Percentiles rank a stretch among this genome's conserved stretches.
phyloP scores from a whole-genome alignment of 2,113 vertebrate species.

The Odontophorus gujanensis region DNA sequence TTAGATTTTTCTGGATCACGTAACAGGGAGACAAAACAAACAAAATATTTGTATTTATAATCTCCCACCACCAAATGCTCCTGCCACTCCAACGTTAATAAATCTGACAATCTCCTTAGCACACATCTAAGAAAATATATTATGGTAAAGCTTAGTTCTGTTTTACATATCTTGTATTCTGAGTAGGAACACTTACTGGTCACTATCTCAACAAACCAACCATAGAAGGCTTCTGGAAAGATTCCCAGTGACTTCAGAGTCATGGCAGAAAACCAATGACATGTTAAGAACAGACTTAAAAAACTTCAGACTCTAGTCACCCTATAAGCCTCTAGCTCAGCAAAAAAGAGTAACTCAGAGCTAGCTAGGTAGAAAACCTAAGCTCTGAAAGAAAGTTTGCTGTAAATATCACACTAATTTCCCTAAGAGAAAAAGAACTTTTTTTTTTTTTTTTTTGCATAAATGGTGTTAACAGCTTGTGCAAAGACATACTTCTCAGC shows the following conservation, averaged over 20 bases:
- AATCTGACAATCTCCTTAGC: not conserved
- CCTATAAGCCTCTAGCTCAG: not conserved
- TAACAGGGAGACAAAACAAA: not conserved
- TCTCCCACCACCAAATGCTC: not conserved
- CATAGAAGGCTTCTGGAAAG: not conserved
- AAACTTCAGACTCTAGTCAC: not conserved
- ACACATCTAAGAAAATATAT: not conserved
- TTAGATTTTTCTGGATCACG: accelerated
- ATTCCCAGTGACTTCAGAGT: not conserved
- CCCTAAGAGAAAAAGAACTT: not conserved
- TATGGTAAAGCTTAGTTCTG: not conserved
- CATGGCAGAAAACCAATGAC: not conserved
- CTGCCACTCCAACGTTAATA: not conserved
- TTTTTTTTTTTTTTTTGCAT: accelerated
- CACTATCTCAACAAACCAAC: not conserved
- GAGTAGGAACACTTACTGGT: not conserved
- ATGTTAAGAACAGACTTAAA: not conserved
- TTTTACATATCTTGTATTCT: not conserved
- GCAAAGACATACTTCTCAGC: not conserved
- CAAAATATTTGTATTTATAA: not conserved
- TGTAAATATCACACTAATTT: not conserved
- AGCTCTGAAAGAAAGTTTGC: not conserved
- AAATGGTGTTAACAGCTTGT: not conserved
- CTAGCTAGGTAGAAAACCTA: not conserved
- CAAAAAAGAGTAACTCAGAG: not conserved